Percentiles rank a stretch among this genome's conserved stretches.
Evolutionary conservation across 1,140 invertebrate species (phyloP).

Genomic region (Bombus terrestris): DNA sequence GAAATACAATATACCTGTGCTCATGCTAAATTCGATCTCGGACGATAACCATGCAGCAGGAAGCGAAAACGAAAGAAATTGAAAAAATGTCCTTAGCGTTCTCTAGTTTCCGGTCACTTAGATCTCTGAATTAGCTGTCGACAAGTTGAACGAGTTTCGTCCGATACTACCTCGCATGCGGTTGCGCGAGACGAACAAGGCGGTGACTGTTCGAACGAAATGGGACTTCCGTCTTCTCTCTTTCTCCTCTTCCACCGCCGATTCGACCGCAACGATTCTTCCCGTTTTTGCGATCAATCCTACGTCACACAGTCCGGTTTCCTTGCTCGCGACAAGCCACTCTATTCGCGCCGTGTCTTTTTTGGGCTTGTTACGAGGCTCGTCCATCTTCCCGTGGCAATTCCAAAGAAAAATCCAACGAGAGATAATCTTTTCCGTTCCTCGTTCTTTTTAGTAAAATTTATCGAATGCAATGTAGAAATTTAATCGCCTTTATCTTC

Average conservation of each 20-base stretch:
- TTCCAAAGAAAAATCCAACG: background rate
- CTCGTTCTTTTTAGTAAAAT: background rate
- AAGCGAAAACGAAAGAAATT: background rate
- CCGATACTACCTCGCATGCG: conserved; percentile 29
- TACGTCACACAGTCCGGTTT: conserved; percentile 30
- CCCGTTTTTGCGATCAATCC: conserved; percentile 28
- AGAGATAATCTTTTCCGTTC: background rate
- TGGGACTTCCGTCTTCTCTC: conserved; percentile 44
- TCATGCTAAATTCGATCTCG: background rate
- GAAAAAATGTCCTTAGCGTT: background rate
- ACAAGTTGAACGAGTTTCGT: conserved; percentile 31
- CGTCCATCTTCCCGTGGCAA: background rate
- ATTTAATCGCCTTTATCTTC: background rate
- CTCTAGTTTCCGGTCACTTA: conserved; percentile 22
- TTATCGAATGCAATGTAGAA: background rate
- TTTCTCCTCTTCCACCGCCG: conserved; percentile 33
- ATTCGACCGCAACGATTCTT: background rate
- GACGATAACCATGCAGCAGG: background rate
- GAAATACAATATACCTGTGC: background rate
- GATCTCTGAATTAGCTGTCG: conserved; percentile 13
- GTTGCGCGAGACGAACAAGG: conserved; percentile 38
- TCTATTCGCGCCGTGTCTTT: background rate
- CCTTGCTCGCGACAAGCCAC: background rate
- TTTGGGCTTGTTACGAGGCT: background rate
- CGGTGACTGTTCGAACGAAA: conserved; percentile 41